Base-by-base conservation (phyloP, 2,888 invertebrate species). In the Asteroscopus sphinx region DNA sequence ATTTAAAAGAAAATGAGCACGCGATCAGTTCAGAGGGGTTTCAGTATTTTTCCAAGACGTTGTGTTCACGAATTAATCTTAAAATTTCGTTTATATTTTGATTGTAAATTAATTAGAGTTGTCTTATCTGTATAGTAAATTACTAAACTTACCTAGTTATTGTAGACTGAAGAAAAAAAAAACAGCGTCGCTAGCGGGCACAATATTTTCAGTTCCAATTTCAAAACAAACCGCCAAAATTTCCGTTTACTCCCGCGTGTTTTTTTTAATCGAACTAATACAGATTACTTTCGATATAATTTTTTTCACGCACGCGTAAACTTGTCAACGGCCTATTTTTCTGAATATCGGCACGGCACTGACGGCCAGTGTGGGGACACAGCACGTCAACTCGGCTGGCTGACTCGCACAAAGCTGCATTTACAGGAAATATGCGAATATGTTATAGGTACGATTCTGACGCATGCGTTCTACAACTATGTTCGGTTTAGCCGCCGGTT, bases 301-400 rank as follows among this genome's bases (percentile, higher is more conserved):
- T 86, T 79, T 77, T 76, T 82, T 77, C 76, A 79, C 84, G 79
- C 80, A 79, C 76, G 72, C 80, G 83, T 85, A 84, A 82, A 78
- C 73, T 74, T 69, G 47, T 52, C 32, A 66, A 75, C 92, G 89
- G 88, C 92, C 89, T 92, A 88, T 91, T 85, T 89, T 88, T 81
- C 82, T 85, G 87, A 89, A 80, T 74, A 79, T 69, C 86, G 77
- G 81, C 79, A 76, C 73, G 61, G 71, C 77, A 92, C 92, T 91
- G 92, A 69, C 77, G 69, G 66, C 62, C 55, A 68, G 73, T 69
- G 79, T 59, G 61, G 75, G 73, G 57, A 76, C 74, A 71, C 62
- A 51, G 60, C 74, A 65, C 62, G 73, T 69, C 61, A 60, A 68
- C 71, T 75, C 54, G 26, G 52, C 52, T 56, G 59, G 36, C 58